These are phyloP conservation scores for Narcine bancroftii DNA, from an alignment of 2,113 vertebrate genomes.

Conservation along the genomic window DNA sequence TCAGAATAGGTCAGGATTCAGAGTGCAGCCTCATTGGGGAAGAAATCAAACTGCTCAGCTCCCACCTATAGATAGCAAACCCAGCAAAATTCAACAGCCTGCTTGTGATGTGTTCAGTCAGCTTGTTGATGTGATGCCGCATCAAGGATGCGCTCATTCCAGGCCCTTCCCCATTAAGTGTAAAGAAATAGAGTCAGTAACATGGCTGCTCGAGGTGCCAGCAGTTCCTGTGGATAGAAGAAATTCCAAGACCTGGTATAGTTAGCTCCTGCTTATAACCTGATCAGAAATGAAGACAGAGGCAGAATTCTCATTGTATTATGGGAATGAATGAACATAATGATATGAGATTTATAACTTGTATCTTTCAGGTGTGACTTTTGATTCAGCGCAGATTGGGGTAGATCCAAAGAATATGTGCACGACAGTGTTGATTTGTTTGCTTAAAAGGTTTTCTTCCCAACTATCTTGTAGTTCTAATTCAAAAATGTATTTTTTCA, in stretches of 20 bases:
- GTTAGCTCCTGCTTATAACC: background rate
- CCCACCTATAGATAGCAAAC: background rate
- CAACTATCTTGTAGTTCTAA: background rate
- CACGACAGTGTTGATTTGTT: background rate
- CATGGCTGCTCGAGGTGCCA: background rate
- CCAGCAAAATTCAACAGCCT: background rate
- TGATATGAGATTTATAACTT: background rate
- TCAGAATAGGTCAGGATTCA: conserved; percentile 27
- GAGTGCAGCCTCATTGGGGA: background rate
- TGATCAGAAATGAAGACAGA: too few relatives aligned
- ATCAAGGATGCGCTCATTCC: background rate
- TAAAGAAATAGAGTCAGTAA: background rate
- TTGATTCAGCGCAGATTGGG: background rate
- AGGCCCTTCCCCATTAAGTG: background rate
- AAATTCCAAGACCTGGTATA: background rate
- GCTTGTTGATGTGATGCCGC: background rate
- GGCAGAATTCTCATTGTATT: background rate
- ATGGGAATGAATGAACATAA: conserved; percentile 1
- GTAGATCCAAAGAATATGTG: background rate
- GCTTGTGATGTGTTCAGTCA: conserved; percentile 6
- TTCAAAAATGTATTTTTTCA: background rate
- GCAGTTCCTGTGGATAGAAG: background rate
- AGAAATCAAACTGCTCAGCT: background rate
- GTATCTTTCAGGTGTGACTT: background rate
- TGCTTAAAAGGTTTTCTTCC: background rate